Evolutionary conservation across 2,113 vertebrate species (phyloP), one percentile per base, ranked within the genome.

Genomic region (Coracopsis vasa): DNA sequence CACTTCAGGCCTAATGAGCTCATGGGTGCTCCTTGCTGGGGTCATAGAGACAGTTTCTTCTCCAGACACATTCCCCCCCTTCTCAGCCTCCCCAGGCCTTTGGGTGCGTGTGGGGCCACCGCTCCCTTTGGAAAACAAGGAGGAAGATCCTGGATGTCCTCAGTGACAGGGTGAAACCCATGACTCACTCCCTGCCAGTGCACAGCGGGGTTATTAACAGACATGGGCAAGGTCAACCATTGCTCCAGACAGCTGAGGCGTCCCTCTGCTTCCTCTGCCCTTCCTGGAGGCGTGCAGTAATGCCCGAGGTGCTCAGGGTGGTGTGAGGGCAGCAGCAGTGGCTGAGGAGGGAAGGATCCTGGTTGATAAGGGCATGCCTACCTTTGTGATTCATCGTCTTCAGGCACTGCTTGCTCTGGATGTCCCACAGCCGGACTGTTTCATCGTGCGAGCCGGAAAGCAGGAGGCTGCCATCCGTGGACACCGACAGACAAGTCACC

Each of bases 401-500:
- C 47, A 99, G 78, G 87, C 99, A 99, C 97, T 99, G 99, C 94
- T 99, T 99, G 97, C 99, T 99, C 78, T 99, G 99, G 74, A 99
- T 93, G 75, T 99, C 99, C 99, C 99, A 99, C 29, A 99, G 98
- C 19, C 99, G 96, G 37, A 98, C 98, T 0, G 99, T 99, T 96
- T 99, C 99, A 0, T 99, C 99, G 0, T 99, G 99, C 4, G 99
- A 99, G 75, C 99, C 99, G 0, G 99, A 99, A 12, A 99, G 97
- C 58, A 99, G 97, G 5, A 99, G 95, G 1, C 98, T 99, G 86
- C 99, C 98, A 0, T 99, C 99, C 15, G 99, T 98, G 7, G 99
- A 99, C 78, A 99, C 98, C 0, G 99, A 99, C 47, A 99, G 97
- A 91, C 99, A 99, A 0, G 98, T 99, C 95, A 99, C 99, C 97